These are phyloP conservation scores for Venusia cambrica DNA, from an alignment of 2,888 invertebrate genomes.

Conservation along the genomic window DNA sequence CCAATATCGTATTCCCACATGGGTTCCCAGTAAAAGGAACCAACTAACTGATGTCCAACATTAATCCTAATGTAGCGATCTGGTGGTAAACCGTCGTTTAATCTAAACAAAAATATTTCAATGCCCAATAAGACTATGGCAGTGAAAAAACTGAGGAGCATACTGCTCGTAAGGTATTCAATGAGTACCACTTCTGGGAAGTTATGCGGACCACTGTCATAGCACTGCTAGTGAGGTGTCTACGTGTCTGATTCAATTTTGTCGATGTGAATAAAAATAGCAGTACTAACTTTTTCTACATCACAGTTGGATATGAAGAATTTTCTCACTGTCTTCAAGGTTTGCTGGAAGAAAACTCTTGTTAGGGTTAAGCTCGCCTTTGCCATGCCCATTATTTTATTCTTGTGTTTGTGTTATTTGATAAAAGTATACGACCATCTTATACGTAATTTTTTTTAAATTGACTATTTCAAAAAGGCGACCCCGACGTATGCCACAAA, in stretches of 20 bases:
- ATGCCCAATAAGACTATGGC: conserved; percentile 74
- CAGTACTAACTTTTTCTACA: no score
- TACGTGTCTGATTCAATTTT: conserved; percentile 31
- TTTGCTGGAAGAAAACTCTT: no score
- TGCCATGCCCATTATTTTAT: no score
- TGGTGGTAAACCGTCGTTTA: conserved; percentile 71
- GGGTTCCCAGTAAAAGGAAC: conserved; percentile 52
- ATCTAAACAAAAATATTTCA: conserved; percentile 79
- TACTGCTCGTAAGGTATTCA: conserved; percentile 70
- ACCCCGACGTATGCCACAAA: no score
- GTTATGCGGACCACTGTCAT: conserved; percentile 72
- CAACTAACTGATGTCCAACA: conserved; percentile 67
- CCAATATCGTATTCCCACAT: conserved; percentile 48
- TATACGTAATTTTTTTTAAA: no score
- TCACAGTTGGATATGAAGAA: no score
- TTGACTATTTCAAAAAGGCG: no score
- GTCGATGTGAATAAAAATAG: no score
- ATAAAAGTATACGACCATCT: no score
- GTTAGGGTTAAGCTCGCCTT: no score
- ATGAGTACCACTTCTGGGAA: conserved; percentile 75
- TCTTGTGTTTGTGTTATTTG: no score
- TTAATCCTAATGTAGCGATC: conserved; percentile 78
- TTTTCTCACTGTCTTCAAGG: no score
- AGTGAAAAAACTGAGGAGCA: conserved; percentile 61
- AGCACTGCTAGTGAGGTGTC: conserved; percentile 70